Percentiles rank a stretch among this genome's conserved stretches.
Evolutionary conservation across 1,140 invertebrate genomes (phyloP).

Genomic region (Trachymyrmex cornetzi): DNA sequence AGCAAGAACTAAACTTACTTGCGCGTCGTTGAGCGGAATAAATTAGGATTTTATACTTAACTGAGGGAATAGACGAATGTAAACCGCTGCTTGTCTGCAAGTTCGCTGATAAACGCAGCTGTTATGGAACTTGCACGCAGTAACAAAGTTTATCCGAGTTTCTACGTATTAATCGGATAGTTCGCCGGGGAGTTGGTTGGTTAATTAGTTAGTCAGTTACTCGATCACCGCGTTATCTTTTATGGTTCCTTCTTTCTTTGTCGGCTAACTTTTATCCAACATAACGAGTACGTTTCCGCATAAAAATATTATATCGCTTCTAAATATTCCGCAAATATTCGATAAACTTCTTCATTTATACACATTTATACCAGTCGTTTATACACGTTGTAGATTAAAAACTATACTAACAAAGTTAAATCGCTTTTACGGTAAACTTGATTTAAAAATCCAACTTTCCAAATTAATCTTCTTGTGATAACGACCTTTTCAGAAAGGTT

Average conservation of each 20-base stretch:
- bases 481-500: neutral
- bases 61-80: slow-evolving; percentile 57
- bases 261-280: slow-evolving; percentile 56
- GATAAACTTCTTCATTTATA: slow-evolving; percentile 31
- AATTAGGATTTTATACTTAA: slow-evolving; percentile 59
- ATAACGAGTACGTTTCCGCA: slow-evolving; percentile 25
- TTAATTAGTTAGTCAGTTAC: slow-evolving; percentile 61
- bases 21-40: slow-evolving; percentile 55
- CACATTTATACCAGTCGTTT: slow-evolving; percentile 8
- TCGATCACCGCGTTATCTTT: slow-evolving; percentile 62
- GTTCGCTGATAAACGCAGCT: slow-evolving; percentile 61
- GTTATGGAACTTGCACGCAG: slow-evolving; percentile 61
- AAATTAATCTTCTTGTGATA: slow-evolving; percentile 17
- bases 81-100: slow-evolving; percentile 60
- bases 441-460: neutral
- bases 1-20: slow-evolving; percentile 31
- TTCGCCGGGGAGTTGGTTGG: slow-evolving; percentile 53
- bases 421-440: slow-evolving; percentile 25
- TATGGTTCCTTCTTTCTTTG: slow-evolving; percentile 43
- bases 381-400: slow-evolving; percentile 37
- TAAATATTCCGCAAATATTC: slow-evolving; percentile 35
- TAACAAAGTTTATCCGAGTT: slow-evolving; percentile 64
- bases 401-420: slow-evolving; percentile 31
- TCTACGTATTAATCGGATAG: slow-evolving; percentile 63
- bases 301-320: slow-evolving; percentile 56